Evolutionary conservation across 35 echinoderm and acorn worm species (phyloP).

Genomic region (Anneissia japonica): DNA sequence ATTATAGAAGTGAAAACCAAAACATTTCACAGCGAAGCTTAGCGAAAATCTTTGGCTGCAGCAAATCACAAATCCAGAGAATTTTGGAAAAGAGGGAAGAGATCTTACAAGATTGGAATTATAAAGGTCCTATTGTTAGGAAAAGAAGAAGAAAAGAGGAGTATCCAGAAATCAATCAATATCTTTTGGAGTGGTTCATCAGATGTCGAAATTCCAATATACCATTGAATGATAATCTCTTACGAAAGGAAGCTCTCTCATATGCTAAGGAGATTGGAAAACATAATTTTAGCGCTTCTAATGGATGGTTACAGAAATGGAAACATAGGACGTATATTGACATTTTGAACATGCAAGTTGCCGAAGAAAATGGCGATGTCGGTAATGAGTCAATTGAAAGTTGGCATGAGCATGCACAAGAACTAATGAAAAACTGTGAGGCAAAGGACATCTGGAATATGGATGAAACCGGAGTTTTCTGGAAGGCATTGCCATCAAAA

Average conservation of each 20-base stretch:
- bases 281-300: neutral
- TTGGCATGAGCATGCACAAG: neutral
- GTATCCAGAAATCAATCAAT: neutral
- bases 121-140: neutral
- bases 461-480: neutral
- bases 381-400: neutral
- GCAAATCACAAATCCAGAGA: neutral
- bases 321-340: neutral
- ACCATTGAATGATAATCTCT: neutral
- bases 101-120: neutral
- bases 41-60: neutral
- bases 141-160: neutral
- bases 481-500: neutral
- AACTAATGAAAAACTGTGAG: neutral
- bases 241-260: neutral
- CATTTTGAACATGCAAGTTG: neutral
- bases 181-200: neutral
- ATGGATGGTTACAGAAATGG: neutral
- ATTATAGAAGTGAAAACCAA: neutral
- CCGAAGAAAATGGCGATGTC: neutral
- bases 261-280: neutral
- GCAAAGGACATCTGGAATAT: neutral
- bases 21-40: neutral
- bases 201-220: neutral
- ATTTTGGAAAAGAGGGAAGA: neutral